phyloP scores from a whole-genome alignment of 2,113 vertebrate genomes.

The Montifringilla adamsi region DNA sequence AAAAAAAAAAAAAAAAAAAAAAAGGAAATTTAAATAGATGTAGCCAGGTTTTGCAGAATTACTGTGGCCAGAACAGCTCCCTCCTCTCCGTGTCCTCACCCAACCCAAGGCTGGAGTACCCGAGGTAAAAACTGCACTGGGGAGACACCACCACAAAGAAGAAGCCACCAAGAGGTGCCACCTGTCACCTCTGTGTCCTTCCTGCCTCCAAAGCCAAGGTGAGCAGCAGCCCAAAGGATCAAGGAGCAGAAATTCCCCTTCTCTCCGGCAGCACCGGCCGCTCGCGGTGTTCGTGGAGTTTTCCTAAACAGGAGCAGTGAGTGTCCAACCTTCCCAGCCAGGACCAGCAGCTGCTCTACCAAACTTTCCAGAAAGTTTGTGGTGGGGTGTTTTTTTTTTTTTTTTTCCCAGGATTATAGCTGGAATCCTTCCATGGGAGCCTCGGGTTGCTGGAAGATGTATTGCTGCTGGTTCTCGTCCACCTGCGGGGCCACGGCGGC shows the following conservation, averaged over 20 bases:
- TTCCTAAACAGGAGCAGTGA: conserved; percentile 29
- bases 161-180: conserved; percentile 65
- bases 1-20: not conserved
- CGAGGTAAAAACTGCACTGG: conserved; percentile 66
- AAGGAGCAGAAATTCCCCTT: conserved; percentile 47
- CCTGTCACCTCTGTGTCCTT: conserved; percentile 69
- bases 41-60: conserved; percentile 70
- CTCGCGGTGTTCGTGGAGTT: not conserved
- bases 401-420: conserved; percentile 75
- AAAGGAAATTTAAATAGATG: conserved; percentile 72
- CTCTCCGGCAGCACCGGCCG: conserved; percentile 40
- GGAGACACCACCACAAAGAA: conserved; percentile 69
- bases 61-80: conserved; percentile 65
- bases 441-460: conserved; percentile 93
- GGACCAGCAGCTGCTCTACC: conserved; percentile 26
- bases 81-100: conserved; percentile 48
- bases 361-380: not conserved
- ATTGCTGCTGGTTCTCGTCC: conserved; percentile 94
- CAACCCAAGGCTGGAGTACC: conserved; percentile 58
- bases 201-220: conserved; percentile 64
- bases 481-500: conserved; percentile 87
- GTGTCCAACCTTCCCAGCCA: conserved; percentile 19
- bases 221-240: conserved; percentile 70
- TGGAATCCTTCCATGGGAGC: conserved; percentile 99
- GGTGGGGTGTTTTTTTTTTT: not conserved